These are phyloP conservation scores for Pristionchus arcanus DNA, from an alignment of 2,888 invertebrate genomes.

Conservation along the genomic window DNA sequence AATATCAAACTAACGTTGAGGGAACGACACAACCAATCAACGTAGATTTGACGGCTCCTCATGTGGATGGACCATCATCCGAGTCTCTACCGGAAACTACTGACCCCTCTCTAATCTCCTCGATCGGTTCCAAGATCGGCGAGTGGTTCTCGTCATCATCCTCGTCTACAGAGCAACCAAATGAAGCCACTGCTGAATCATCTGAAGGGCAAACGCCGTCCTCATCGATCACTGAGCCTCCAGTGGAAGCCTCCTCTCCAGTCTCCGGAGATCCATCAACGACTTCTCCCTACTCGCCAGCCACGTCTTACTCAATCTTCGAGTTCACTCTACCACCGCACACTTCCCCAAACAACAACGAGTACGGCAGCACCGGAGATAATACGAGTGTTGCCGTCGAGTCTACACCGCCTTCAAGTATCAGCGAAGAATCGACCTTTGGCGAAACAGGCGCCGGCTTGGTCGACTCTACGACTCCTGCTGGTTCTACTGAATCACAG, in stretches of 20 bases:
- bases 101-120: not conserved
- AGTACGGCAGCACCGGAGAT: too few species aligned
- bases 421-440: not conserved
- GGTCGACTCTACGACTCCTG: not conserved
- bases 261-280: too few species aligned
- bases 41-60: not conserved
- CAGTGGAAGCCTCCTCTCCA: too few species aligned
- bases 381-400: not conserved
- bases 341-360: too few species aligned
- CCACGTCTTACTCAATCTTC: too few species aligned
- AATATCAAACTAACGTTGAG: not conserved
- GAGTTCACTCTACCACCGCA: too few species aligned
- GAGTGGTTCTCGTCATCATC: constrained; percentile 9
- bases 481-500: not conserved
- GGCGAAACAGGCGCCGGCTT: not conserved
- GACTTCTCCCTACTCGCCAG: too few species aligned
- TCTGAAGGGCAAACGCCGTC: not conserved
- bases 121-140: not conserved
- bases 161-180: not conserved
- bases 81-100: not conserved
- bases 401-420: too few species aligned
- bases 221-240: not conserved
- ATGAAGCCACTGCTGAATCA: not conserved
- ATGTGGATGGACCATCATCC: too few species aligned
- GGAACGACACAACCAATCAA: not conserved